phyloP scores from a whole-genome alignment of 2,113 vertebrate genomes.

The Varanus komodoensis region DNA sequence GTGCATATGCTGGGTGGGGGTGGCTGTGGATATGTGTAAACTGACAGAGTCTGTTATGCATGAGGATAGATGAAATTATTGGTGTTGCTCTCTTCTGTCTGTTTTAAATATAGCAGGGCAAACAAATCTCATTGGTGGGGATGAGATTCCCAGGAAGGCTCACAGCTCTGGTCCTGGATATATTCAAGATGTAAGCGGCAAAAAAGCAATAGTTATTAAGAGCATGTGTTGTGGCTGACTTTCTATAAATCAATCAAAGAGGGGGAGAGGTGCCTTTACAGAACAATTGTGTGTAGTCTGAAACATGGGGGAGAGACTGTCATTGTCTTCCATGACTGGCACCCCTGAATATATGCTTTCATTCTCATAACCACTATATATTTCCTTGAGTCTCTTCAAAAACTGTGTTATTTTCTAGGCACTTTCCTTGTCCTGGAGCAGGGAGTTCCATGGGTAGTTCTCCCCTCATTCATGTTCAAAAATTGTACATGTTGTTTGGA shows the following conservation, averaged over 20 bases:
- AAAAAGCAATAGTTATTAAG: not conserved
- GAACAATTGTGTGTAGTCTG: not conserved
- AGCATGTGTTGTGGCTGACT: not conserved
- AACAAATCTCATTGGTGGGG: not conserved
- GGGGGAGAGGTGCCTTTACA: not conserved
- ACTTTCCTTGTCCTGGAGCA: not conserved
- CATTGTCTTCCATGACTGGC: not conserved
- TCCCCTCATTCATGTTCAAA: not conserved
- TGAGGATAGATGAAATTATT: too few relatives aligned
- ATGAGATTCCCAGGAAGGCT: not conserved
- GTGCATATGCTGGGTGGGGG: not conserved
- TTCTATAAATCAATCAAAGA: not conserved
- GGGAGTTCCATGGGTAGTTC: not conserved
- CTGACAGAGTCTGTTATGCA: not conserved
- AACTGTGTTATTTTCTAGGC: not conserved
- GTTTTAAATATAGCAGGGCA: not conserved
- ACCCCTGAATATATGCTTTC: not conserved
- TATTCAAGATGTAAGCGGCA: not conserved
- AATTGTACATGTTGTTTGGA: not conserved
- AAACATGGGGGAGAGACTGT: not conserved
- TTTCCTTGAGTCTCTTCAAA: not conserved
- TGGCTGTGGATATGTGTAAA: not conserved
- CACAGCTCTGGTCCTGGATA: not conserved
- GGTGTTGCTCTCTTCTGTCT: not conserved
- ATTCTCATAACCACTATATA: not conserved